phyloP scores from a whole-genome alignment of 2,888 invertebrate species.

The Lasioglossum figueresi region DNA sequence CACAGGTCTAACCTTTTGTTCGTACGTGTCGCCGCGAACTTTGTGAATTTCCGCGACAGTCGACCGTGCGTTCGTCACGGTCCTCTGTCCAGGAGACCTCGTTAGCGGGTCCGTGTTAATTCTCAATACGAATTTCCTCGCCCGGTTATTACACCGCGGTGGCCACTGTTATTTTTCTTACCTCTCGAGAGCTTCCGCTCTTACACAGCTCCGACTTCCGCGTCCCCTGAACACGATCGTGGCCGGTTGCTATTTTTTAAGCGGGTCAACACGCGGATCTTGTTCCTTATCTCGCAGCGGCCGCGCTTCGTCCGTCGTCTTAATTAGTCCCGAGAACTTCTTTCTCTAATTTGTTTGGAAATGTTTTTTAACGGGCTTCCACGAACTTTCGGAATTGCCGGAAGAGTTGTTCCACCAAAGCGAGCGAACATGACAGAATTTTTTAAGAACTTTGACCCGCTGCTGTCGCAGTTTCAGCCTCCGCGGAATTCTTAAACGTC shows the following conservation, averaged over 20 bases:
- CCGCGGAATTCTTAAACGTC: background rate
- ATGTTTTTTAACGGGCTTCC: background rate
- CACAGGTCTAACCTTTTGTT: slow-evolving; percentile 43
- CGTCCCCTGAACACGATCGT: background rate
- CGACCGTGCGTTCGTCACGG: background rate
- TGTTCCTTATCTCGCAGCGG: background rate
- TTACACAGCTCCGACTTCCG: background rate
- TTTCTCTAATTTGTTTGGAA: slow-evolving; percentile 1
- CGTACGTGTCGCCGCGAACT: slow-evolving; percentile 53
- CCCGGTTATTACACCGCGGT: background rate
- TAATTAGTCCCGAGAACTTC: background rate
- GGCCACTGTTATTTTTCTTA: background rate
- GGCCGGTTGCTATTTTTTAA: background rate
- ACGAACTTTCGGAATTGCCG: background rate
- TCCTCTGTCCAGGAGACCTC: slow-evolving; percentile 27
- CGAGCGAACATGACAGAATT: background rate
- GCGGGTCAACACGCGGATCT: background rate
- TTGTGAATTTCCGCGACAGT: slow-evolving; percentile 44
- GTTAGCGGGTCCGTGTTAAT: slow-evolving; percentile 31
- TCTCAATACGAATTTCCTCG: slow-evolving; percentile 14
- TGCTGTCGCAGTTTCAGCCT: background rate
- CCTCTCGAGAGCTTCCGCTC: background rate
- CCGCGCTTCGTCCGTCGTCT: background rate
- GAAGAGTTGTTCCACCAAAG: background rate
- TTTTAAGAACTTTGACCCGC: background rate